phyloP scores from a whole-genome alignment of 1,140 invertebrate species.

The Aphaenogaster floridana region DNA sequence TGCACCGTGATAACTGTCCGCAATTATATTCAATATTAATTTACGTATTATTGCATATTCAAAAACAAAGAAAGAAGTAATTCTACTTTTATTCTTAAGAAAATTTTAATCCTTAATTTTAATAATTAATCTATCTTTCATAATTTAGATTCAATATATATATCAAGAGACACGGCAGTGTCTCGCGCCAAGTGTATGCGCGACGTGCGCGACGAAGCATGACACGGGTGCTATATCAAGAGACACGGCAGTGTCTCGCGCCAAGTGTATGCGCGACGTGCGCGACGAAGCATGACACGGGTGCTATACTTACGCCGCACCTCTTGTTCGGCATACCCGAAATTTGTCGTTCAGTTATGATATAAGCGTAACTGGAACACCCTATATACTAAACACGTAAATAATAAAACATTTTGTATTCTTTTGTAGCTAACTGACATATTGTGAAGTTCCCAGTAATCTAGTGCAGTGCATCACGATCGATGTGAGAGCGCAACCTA shows the following conservation, averaged over 20 bases:
- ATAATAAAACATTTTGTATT: slow-evolving; percentile 39
- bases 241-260: too few species aligned
- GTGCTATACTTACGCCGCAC: too few species aligned
- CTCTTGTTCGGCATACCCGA: too few species aligned
- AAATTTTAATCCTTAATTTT: not conserved
- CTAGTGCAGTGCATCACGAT: slow-evolving; percentile 34
- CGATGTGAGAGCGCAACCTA: slow-evolving; percentile 18
- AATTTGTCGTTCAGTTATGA: too few species aligned
- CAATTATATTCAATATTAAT: not conserved
- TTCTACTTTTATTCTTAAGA: slow-evolving; percentile 2
- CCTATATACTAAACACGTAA: not conserved
- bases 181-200: too few species aligned
- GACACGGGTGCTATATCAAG: too few species aligned
- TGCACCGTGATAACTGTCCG: not conserved
- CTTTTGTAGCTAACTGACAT: slow-evolving; percentile 5
- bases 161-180: too few species aligned
- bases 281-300: too few species aligned
- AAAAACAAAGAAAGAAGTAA: not conserved
- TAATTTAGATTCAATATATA: not conserved
- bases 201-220: too few species aligned
- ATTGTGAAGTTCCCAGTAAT: slow-evolving; percentile 48
- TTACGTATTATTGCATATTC: not conserved
- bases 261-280: too few species aligned
- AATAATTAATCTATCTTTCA: not conserved
- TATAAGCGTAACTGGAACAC: not conserved